These are phyloP conservation scores for Talpa occidentalis DNA, from an alignment of 2,113 vertebrate genomes.

Conservation along the genomic window DNA sequence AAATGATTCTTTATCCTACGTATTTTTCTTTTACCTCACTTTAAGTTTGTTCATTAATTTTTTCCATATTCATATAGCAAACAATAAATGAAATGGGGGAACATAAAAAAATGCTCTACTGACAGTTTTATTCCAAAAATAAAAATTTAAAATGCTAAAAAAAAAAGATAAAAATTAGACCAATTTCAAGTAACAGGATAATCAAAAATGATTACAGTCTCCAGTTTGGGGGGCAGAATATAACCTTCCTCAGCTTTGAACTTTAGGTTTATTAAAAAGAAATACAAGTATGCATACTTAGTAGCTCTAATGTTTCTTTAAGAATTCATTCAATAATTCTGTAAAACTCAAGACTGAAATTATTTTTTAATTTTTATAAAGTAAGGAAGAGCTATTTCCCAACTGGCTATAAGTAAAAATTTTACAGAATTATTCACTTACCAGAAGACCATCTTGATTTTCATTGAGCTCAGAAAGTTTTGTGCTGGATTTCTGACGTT, in stretches of 20 bases:
- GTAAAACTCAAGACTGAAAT: constrained; percentile 19
- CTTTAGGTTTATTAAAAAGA: constrained; percentile 26
- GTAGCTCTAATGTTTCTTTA: background rate
- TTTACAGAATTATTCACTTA: constrained; percentile 85
- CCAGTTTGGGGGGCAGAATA: background rate
- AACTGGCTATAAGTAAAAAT: background rate
- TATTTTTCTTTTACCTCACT: background rate
- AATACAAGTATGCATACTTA: background rate
- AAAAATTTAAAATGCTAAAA: constrained; percentile 14
- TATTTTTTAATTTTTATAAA: constrained; percentile 12
- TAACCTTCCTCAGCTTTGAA: background rate
- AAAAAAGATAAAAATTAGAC: constrained; percentile 4
- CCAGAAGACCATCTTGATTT: constrained; percentile 89
- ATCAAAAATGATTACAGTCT: background rate
- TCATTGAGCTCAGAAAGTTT: constrained; percentile 88
- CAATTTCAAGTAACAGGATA: background rate
- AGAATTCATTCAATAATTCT: constrained; percentile 7
- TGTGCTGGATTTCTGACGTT: constrained; percentile 90
- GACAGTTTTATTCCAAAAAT: constrained; percentile 33
- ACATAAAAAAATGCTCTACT: background rate
- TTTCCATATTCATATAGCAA: background rate
- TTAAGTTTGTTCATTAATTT: background rate
- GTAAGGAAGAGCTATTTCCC: background rate
- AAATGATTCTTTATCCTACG: background rate
- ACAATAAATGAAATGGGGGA: background rate